Base-by-base conservation (phyloP, 2,797 vertebrate genomes). In the Sebastes glaucus region DNA sequence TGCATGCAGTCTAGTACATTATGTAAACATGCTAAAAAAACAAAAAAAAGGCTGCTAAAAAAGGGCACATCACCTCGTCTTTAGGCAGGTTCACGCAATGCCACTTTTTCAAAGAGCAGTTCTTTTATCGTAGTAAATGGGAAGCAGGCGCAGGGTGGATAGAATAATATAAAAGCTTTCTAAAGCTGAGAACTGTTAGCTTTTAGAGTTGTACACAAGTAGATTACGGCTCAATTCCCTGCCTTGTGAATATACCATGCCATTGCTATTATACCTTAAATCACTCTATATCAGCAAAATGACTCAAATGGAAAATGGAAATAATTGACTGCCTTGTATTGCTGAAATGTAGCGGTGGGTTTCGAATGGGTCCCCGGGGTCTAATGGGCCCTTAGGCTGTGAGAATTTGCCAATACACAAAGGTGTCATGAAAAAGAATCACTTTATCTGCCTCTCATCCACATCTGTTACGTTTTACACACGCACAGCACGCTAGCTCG, bases 261-360 rank as follows among this genome's bases (percentile, higher is more conserved):
- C 60, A 32, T 22, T 22, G 57, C n/a, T 16, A 38, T 38, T 18
- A 49, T 74, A 13, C 25, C 18, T 25, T 66, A 42, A 57, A 59
- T 74, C 81, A 59, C 52, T 56, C 18, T 16, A 53, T 42, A 67
- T 66, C 74, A 70, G 42, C 53, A 70, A 70, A 74, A 74, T 28
- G 10, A 57, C 18, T 30, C 20, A 61, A 49, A 73, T 42, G 23
- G 30, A 55, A 79, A 72, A 72, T 57, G 42, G 22, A 52, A 72
- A 76, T n/a, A 80, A 81, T 71, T 42, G 67, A 76, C 60, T 65
- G 62, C 23, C 38, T 66, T 56, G 56, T 53, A 38, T 68, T 80
- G 61, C 38, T 59, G 32, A 57, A 68, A 74, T 56, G 46, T 59
- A 42, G 22, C 5, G 0, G 6, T 25, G 18, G 55, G 23, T 71